Percentiles rank a stretch among this genome's conserved stretches.
phyloP scores from a whole-genome alignment of 2,888 invertebrate genomes.

The Exocentrus adspersus region DNA sequence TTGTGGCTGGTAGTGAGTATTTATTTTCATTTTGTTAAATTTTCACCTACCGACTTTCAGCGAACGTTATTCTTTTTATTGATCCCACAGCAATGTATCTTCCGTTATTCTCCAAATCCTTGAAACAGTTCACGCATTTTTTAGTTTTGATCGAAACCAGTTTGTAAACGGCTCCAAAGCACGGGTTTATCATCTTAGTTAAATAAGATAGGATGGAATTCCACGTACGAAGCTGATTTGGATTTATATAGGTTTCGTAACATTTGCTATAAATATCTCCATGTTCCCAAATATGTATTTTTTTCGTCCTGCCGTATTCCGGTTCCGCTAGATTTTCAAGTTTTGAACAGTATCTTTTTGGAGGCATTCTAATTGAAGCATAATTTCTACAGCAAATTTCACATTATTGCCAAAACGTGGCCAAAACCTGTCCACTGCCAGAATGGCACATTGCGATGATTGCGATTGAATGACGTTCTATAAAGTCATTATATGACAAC shows the following conservation, averaged over 20 bases:
- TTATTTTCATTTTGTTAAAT: no score
- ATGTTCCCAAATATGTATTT: constrained; percentile 34
- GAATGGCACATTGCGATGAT: no score
- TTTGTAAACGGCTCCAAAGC: constrained; percentile 33
- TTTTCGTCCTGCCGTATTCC: constrained; percentile 32
- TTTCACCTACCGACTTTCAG: constrained; percentile 16
- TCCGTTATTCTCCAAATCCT: constrained; percentile 27
- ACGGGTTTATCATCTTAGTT: constrained; percentile 25
- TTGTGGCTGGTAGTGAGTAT: no score
- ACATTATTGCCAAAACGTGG: constrained; percentile 4
- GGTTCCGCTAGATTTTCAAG: constrained; percentile 29
- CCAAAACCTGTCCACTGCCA: neutral
- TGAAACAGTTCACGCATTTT: constrained; percentile 29
- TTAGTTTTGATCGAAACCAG: constrained; percentile 27
- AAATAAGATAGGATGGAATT: constrained; percentile 28
- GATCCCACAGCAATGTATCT: constrained; percentile 31
- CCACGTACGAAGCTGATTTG: constrained; percentile 37
- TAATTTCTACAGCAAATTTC: constrained; percentile 1
- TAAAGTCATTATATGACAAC: no score
- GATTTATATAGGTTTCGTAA: constrained; percentile 32
- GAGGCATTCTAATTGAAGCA: neutral
- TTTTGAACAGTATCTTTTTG: neutral
- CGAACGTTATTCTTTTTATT: constrained; percentile 26
- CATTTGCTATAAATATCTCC: constrained; percentile 26
- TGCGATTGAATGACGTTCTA: no score